These are phyloP conservation scores for Daubentonia madagascariensis DNA, from an alignment of 2,113 vertebrate species.

Conservation along the genomic window DNA sequence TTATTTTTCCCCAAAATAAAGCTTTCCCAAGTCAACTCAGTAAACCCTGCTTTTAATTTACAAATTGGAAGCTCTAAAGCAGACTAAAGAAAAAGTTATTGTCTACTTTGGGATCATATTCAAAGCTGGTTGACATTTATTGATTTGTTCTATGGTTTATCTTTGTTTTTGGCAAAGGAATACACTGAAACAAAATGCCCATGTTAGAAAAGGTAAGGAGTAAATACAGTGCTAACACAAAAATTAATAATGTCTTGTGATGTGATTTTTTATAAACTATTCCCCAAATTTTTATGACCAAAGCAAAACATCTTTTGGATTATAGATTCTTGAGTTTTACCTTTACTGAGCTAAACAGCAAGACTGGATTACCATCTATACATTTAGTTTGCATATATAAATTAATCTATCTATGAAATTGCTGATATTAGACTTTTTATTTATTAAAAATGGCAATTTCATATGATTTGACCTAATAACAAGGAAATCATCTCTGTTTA, in stretches of 20 bases:
- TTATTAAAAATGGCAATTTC: not conserved
- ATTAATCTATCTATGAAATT: not conserved
- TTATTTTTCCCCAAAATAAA: constrained; percentile 28
- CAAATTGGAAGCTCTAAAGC: not conserved
- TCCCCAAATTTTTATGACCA: not conserved
- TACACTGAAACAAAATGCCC: constrained; percentile 21
- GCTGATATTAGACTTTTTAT: not conserved
- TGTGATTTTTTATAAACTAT: constrained; percentile 11
- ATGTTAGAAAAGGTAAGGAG: not conserved
- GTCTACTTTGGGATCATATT: not conserved
- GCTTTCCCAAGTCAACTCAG: not conserved
- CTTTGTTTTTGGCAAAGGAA: constrained; percentile 13
- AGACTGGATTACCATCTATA: not conserved
- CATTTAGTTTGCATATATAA: not conserved
- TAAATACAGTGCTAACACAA: not conserved
- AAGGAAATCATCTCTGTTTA: not conserved
- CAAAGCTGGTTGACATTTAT: not conserved
- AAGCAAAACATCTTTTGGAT: not conserved
- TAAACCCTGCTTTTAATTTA: constrained; percentile 46
- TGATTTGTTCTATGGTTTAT: not conserved
- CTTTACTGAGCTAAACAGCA: not conserved
- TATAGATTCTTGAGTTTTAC: not conserved
- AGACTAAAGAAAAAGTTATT: constrained; percentile 19
- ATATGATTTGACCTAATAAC: not conserved
- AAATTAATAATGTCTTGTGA: not conserved